Conservation (phyloP, 2,113 vertebrate species). For the Naja naja region DNA sequence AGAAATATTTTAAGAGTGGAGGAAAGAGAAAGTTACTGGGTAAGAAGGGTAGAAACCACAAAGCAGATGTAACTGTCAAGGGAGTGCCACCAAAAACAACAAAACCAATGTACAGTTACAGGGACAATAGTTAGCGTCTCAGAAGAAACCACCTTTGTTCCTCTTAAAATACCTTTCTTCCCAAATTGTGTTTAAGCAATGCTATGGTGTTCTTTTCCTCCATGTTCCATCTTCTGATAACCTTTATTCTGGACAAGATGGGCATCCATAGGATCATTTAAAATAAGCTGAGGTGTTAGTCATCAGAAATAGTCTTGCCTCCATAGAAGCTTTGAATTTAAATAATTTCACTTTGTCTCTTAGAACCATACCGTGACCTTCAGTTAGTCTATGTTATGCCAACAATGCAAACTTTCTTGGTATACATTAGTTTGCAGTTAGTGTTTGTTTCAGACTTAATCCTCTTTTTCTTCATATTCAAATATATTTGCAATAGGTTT, state of each 20-base stretch:
- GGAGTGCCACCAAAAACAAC: background rate
- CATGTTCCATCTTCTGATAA: background rate
- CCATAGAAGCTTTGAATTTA: background rate
- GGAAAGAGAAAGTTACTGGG: background rate
- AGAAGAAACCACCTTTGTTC: background rate
- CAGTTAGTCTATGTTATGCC: background rate
- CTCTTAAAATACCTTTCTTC: background rate
- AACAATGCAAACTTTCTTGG: background rate
- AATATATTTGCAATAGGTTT: background rate
- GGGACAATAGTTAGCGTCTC: background rate
- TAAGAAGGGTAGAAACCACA: too few relatives aligned
- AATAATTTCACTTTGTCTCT: background rate
- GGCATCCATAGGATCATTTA: background rate
- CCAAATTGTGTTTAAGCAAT: background rate
- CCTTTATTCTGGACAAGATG: background rate
- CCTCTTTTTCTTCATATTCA: background rate
- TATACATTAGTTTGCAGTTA: background rate
- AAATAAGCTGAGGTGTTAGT: background rate
- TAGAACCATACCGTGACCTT: background rate
- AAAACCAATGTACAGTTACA: background rate
- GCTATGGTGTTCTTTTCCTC: background rate
- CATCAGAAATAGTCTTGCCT: background rate
- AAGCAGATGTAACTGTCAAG: background rate
- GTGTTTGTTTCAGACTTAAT: background rate
- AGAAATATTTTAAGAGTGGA: background rate